phyloP scores from a whole-genome alignment of 92 coral and sea anemone species.

The Porites cylindrica region DNA sequence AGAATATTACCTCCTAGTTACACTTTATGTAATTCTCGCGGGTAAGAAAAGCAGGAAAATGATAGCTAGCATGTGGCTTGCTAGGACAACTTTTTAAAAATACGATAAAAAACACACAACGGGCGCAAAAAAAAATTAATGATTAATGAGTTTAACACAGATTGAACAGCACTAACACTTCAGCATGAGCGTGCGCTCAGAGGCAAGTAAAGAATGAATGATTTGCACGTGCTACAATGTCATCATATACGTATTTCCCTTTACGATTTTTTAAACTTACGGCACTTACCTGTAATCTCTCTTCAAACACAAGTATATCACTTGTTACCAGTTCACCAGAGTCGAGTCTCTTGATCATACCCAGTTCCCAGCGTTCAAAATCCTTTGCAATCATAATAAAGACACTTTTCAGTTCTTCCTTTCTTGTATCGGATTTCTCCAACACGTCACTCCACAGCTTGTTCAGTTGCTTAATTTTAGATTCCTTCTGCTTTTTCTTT shows the following conservation, averaged over 20 bases:
- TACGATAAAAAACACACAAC: too few relatives aligned
- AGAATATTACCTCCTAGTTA: too few relatives aligned
- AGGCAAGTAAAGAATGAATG: neutral
- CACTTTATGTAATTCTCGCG: too few relatives aligned
- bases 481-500: conserved; percentile 96
- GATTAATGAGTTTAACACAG: too few relatives aligned
- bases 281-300: conserved; percentile 80
- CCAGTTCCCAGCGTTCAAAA: conserved; percentile 94
- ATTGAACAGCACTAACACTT: too few relatives aligned
- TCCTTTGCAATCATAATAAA: conserved; percentile 90
- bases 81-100: too few relatives aligned
- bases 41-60: too few relatives aligned
- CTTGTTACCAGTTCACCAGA: conserved; percentile 92
- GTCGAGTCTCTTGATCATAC: conserved; percentile 90
- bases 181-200: neutral
- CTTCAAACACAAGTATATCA: conserved; percentile 95
- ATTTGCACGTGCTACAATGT: neutral
- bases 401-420: conserved; percentile 93
- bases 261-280: neutral
- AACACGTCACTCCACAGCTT: conserved; percentile 91
- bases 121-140: too few relatives aligned
- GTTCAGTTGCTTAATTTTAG: conserved; percentile 92
- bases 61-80: too few relatives aligned
- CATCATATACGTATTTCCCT: neutral
- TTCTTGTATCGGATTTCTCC: conserved; percentile 72